phyloP scores from a whole-genome alignment of 1,140 invertebrate genomes.

The Zeugodacus cucurbitae region DNA sequence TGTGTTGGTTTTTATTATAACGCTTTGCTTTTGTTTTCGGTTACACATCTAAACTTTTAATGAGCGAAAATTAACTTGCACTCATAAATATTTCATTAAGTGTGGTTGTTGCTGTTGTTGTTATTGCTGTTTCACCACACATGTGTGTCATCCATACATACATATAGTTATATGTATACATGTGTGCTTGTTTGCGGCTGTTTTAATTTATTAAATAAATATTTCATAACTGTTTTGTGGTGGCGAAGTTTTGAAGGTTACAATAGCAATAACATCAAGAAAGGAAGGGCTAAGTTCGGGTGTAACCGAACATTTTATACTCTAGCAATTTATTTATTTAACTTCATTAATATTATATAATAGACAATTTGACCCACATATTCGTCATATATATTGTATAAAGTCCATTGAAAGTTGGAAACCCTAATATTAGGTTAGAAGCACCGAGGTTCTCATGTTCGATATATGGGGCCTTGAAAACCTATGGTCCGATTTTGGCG shows the following conservation, averaged over 20 bases:
- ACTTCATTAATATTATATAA: no score
- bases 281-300: no score
- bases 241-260: background rate
- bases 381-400: no score
- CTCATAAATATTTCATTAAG: slow-evolving; percentile 38
- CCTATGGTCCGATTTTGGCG: no score
- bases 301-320: no score
- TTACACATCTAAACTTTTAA: slow-evolving; percentile 32
- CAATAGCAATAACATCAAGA: no score
- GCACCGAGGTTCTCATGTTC: no score
- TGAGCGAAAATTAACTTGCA: slow-evolving; percentile 11
- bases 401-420: no score
- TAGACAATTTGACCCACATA: no score
- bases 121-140: background rate
- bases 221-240: background rate
- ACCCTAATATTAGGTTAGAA: no score
- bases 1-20: background rate
- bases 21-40: background rate
- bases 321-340: no score
- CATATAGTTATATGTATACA: background rate
- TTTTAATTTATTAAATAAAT: slow-evolving; percentile 5
- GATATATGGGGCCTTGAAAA: no score
- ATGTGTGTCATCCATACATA: background rate
- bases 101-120: background rate
- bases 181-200: background rate